Conservation (phyloP, 1,140 invertebrate species). For the Drosophila tsacasi region DNA sequence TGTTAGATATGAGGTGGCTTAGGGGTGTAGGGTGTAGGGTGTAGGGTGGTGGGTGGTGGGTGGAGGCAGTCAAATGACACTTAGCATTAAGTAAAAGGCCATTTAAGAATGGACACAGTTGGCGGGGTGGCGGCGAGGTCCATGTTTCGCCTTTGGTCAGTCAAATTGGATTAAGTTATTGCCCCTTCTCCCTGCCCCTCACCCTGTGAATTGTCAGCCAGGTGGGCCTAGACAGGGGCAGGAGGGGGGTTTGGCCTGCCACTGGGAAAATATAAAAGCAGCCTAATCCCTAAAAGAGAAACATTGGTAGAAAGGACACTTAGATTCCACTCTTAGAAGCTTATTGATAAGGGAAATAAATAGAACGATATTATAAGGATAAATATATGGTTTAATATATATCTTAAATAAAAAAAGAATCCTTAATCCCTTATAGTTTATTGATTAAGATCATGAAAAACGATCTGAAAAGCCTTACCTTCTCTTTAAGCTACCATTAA, state of each 20-base stretch:
- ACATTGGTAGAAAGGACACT: neutral
- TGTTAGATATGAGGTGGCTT: neutral
- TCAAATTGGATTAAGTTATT: constrained; percentile 83
- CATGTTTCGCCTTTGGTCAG: constrained; percentile 55
- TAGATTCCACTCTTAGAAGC: neutral
- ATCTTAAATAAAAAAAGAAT: neutral
- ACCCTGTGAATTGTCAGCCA: constrained; percentile 8
- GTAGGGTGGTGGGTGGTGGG: neutral
- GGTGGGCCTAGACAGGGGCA: neutral
- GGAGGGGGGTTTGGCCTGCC: neutral
- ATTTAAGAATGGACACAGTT: constrained; percentile 65
- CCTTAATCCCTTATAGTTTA: too few species aligned
- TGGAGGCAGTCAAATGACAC: constrained; percentile 59
- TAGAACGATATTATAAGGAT: neutral
- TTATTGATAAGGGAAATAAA: neutral
- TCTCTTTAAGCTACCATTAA: neutral
- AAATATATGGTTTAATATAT: neutral
- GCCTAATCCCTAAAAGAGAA: constrained; percentile 27
- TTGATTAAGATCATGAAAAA: neutral
- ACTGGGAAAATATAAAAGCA: constrained; percentile 29
- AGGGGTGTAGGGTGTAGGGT: neutral
- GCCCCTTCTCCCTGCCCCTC: constrained; percentile 26
- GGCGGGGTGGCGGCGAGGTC: constrained; percentile 4
- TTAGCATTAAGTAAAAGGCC: constrained; percentile 79
- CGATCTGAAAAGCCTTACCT: neutral